Conservation (phyloP, 2,888 invertebrate species). For the Callyntrura sp. region DNA sequence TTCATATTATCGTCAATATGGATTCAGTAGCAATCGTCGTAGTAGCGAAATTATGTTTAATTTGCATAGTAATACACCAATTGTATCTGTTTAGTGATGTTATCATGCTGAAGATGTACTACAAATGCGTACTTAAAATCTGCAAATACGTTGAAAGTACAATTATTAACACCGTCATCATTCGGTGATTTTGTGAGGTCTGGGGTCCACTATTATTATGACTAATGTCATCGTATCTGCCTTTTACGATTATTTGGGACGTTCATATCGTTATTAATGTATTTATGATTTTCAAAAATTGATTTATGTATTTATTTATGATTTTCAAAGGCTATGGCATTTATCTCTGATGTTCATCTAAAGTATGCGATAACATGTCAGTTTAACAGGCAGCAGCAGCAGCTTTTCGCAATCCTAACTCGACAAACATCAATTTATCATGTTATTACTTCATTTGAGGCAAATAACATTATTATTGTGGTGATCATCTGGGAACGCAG, state of each 20-base stretch:
- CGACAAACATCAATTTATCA: not conserved
- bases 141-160: not conserved
- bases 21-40: not conserved
- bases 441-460: slow-evolving; percentile 21
- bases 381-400: not conserved
- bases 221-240: too few relatives aligned
- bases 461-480: slow-evolving; percentile 17
- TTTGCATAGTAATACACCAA: not conserved
- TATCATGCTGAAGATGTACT: slow-evolving; percentile 10
- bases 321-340: slow-evolving; percentile 24
- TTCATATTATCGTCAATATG: too few relatives aligned
- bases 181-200: too few relatives aligned
- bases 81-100: slow-evolving; percentile 18
- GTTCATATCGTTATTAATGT: not conserved
- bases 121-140: not conserved
- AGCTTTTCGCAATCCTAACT: not conserved
- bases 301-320: slow-evolving; percentile 1
- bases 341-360: slow-evolving; percentile 16
- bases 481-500: slow-evolving; percentile 6
- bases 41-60: not conserved
- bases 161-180: not conserved
- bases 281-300: not conserved
- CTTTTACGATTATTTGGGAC: too few relatives aligned
- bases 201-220: too few relatives aligned
- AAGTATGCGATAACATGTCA: slow-evolving; percentile 12